Conservation (phyloP, 2,888 invertebrate genomes). For the Agelastica alni region DNA sequence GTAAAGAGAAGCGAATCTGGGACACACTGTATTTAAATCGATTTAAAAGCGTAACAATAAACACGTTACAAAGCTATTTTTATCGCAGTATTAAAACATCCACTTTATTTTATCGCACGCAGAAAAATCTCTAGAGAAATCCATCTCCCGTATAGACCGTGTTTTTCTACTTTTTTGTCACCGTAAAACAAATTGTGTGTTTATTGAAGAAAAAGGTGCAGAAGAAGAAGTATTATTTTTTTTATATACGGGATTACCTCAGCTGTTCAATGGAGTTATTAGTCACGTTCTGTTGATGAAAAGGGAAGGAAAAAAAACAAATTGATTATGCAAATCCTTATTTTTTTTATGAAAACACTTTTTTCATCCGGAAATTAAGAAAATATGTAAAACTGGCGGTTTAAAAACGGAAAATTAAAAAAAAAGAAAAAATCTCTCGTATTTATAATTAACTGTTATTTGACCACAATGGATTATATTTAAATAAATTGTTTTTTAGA, state of each 20-base stretch:
- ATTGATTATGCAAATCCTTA: conserved; percentile 4
- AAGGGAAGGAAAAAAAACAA: conserved; percentile 1
- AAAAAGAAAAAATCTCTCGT: no score
- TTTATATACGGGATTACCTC: not conserved
- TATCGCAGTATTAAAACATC: conserved; percentile 4
- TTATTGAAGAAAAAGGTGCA: conserved; percentile 7
- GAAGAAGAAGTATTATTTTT: conserved; percentile 1
- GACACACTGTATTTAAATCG: no score
- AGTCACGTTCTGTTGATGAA: conserved; percentile 1
- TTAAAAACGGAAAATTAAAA: no score
- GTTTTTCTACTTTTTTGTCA: no score
- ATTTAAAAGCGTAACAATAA: no score
- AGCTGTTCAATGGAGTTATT: conserved; percentile 1
- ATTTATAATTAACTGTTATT: no score
- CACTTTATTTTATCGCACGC: conserved; percentile 3
- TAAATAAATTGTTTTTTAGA: no score
- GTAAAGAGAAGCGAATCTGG: no score
- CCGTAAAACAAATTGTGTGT: conserved; percentile 3
- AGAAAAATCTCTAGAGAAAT: conserved; percentile 4
- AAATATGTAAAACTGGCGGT: no score
- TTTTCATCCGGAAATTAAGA: not conserved
- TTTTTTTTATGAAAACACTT: not conserved
- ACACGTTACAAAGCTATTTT: not conserved
- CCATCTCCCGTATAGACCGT: no score
- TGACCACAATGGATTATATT: no score